phyloP scores from a whole-genome alignment of 2,113 vertebrate genomes.

The Sula dactylatra region DNA sequence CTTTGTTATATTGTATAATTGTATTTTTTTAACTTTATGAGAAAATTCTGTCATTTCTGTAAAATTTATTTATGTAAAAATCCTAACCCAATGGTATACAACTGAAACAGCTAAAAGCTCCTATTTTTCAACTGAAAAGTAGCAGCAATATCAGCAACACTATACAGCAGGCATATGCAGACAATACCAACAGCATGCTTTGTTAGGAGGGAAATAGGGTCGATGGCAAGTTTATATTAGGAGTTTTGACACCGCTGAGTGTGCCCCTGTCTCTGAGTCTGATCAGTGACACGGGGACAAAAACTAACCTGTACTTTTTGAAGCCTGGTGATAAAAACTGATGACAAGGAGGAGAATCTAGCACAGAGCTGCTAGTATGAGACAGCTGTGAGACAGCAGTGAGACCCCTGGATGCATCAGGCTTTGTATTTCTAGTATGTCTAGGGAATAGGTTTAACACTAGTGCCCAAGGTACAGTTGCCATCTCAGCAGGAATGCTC shows the following conservation, averaged over 20 bases:
- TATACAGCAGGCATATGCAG: accelerated
- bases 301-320: not conserved
- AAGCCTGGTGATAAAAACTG: not conserved
- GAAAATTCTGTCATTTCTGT: not conserved
- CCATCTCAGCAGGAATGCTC: not conserved
- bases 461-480: not conserved
- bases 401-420: not conserved
- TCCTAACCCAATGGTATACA: not conserved
- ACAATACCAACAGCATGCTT: not conserved
- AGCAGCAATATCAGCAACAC: not conserved
- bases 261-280: not conserved
- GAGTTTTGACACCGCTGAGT: not conserved
- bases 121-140: not conserved
- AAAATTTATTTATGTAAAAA: not conserved
- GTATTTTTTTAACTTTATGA: not conserved
- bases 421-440: accelerated
- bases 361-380: not conserved
- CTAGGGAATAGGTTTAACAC: not conserved
- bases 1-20: not conserved
- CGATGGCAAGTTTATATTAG: accelerated
- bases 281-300: not conserved
- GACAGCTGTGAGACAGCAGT: not conserved
- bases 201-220: not conserved
- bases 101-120: not conserved
- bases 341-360: not conserved